Percentiles rank a stretch among this genome's conserved stretches.
Evolutionary conservation across 2,113 vertebrate species (phyloP).

Genomic region (Diadophis punctatus): DNA sequence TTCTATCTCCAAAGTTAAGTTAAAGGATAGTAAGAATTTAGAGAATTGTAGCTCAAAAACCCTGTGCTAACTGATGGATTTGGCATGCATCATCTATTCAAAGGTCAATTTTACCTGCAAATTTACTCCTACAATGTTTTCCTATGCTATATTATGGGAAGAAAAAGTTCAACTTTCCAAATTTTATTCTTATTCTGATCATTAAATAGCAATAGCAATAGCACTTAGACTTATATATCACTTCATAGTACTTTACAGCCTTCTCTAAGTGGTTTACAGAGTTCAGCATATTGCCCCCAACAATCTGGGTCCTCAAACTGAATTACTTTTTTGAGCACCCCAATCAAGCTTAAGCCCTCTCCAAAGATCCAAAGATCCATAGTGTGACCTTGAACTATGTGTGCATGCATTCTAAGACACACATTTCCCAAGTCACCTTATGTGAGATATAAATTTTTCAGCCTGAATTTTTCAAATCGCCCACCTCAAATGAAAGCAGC

Average conservation of each 20-base stretch:
- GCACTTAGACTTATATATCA: too few species aligned
- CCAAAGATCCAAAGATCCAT: background rate
- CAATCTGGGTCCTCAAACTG: too few species aligned
- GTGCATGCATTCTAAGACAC: background rate
- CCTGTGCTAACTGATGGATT: background rate
- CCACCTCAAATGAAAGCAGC: background rate
- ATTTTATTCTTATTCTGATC: background rate
- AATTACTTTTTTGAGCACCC: background rate
- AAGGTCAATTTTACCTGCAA: background rate
- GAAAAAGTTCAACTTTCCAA: background rate
- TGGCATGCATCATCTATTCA: background rate
- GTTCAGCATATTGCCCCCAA: too few species aligned
- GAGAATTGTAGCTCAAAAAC: background rate
- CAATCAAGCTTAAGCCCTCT: background rate
- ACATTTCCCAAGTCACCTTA: background rate
- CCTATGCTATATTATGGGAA: background rate
- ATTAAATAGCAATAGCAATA: too few species aligned
- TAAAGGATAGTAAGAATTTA: background rate
- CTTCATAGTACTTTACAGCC: too few species aligned
- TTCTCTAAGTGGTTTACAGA: too few species aligned
- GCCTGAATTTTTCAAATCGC: background rate
- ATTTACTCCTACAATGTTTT: background rate
- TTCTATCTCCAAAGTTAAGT: background rate
- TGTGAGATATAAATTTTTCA: background rate
- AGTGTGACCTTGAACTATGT: background rate